Conservation (phyloP, 1,140 invertebrate species). For the Bombus consobrinus region DNA sequence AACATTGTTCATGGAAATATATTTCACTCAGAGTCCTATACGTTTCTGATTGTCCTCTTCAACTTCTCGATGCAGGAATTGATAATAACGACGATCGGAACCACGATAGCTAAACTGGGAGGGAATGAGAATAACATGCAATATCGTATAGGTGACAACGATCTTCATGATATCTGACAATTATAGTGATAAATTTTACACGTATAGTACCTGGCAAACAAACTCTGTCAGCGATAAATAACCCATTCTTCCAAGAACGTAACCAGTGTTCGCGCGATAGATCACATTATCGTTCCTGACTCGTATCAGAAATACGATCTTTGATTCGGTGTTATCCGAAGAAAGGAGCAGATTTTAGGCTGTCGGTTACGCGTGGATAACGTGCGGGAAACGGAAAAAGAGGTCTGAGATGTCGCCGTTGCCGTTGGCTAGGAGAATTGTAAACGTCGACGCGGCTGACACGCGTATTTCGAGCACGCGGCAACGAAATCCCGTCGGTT, state of each 20-base stretch:
- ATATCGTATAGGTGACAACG: too few species aligned
- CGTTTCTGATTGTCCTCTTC: not conserved
- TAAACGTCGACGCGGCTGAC: slow-evolving; percentile 67
- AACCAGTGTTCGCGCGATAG: not conserved
- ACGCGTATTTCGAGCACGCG: slow-evolving; percentile 71
- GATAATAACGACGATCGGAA: not conserved
- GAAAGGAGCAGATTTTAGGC: not conserved
- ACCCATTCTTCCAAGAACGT: not conserved
- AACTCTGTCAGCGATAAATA: too few species aligned
- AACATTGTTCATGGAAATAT: not conserved
- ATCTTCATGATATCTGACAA: too few species aligned
- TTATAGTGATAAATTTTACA: too few species aligned
- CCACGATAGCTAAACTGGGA: not conserved
- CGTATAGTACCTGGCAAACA: too few species aligned
- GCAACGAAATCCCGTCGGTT: slow-evolving; percentile 68
- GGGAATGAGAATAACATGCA: not conserved
- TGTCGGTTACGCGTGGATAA: slow-evolving; percentile 1
- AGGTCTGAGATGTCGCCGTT: slow-evolving; percentile 52
- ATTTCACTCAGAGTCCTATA: not conserved
- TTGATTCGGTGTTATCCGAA: not conserved
- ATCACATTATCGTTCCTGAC: not conserved
- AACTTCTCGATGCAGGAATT: not conserved
- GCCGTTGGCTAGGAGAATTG: slow-evolving; percentile 55
- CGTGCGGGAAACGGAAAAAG: slow-evolving; percentile 24
- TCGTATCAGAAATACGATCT: not conserved